Conservation (phyloP, 1,140 invertebrate genomes). For the Drosophila repletoides region DNA sequence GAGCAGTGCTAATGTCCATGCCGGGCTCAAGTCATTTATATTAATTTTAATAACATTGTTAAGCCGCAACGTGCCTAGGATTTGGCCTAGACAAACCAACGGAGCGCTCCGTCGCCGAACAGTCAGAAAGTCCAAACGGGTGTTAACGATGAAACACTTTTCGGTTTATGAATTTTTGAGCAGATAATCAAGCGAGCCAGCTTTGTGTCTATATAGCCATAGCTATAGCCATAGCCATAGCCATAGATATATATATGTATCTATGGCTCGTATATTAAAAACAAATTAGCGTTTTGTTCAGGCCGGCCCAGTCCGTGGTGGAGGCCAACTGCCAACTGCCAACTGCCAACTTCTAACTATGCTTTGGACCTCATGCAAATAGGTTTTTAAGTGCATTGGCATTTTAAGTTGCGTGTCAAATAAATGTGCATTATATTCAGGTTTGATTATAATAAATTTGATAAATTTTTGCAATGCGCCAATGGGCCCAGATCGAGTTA, state of each 20-base stretch:
- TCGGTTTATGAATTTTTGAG: slow-evolving; percentile 67
- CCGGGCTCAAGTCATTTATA: slow-evolving; percentile 65
- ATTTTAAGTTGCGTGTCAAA: slow-evolving; percentile 42
- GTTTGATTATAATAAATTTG: slow-evolving; percentile 35
- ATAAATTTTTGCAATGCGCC: slow-evolving; percentile 25
- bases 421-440: slow-evolving; percentile 40
- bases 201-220: slow-evolving; percentile 7
- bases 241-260: slow-evolving; percentile 3
- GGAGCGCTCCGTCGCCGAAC: neutral
- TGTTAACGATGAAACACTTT: slow-evolving; percentile 78
- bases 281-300: slow-evolving; percentile 70
- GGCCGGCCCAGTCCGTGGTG: no score
- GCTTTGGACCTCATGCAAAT: no score
- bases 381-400: slow-evolving; percentile 50
- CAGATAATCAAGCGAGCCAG: slow-evolving; percentile 55
- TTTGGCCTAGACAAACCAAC: slow-evolving; percentile 4
- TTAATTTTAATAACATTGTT: slow-evolving; percentile 81
- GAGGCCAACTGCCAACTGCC: no score
- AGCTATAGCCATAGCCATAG: neutral
- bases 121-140: slow-evolving; percentile 11
- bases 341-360: no score
- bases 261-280: slow-evolving; percentile 67
- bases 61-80: slow-evolving; percentile 42
- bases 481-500: neutral
- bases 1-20: slow-evolving; percentile 22